Evolutionary conservation across 2,888 invertebrate genomes (phyloP), one percentile per base, ranked within the genome.

Genomic region (Blastobasis lacticolella): DNA sequence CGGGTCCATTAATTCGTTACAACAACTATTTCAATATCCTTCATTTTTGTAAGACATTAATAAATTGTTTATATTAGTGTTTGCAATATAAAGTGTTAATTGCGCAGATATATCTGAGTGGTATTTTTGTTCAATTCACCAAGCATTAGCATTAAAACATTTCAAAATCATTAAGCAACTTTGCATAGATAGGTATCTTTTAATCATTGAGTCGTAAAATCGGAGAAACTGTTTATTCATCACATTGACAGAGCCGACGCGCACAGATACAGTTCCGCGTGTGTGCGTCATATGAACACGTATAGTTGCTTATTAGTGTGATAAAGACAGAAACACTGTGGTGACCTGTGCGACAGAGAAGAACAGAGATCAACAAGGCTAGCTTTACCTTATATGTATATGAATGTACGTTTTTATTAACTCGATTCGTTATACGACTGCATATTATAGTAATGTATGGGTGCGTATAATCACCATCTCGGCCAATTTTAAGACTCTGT

Each of bases 201-300:
- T 78, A 76, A 78, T 78, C 83, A 80, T 78, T 84, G 81, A 79
- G 75, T 84, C 84, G 79, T 85, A 83, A 85, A 86, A 85, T 84
- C 78, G 78, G 75, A 84, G 85, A 86, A 85, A 85, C 83, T 83
- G 81, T 86, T 85, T 83, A 83, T 85, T 84, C 81, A 82, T 81
- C 82, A 80, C 79, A 80, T 79, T 78, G 82, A 81, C 78, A 79
- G 23, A 23, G 23, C 23, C 69, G 58, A 69, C 62, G 61, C 69
- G 67, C 69, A 72, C 66, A 68, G 56, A 61, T 55, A 62, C 49
- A 64, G 56, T 57, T 59, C 56, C 50, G 54, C 63, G 68, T 68
- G 68, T 69, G 67, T 62, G 74, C 62, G 58, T 72, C 63, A 68
- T 68, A 67, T 69, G 67, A 62, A 74, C 62, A 58, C 72, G 73